Base-by-base conservation (phyloP, 2,797 vertebrate species). In the Coranthus polyacanthus region DNA sequence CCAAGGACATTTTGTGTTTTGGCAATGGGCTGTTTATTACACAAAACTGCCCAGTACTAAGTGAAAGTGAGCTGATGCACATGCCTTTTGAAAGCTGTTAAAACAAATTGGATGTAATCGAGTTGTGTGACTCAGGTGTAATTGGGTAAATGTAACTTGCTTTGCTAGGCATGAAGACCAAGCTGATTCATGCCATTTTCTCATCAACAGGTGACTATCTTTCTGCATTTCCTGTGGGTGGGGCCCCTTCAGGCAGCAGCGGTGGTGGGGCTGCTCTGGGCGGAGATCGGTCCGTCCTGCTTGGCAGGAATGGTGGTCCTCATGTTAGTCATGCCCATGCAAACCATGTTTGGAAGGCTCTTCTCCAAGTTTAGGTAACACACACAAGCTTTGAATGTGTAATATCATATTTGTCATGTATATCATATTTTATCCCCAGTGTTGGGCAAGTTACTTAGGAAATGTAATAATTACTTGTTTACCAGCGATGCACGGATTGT, bases 201-300 rank as follows among this genome's bases (percentile, higher is more conserved):
- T 57, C 39, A n/a, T 24, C 0, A 29, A 21, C 80, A 98, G 97
- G 93, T 97, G 20, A 98, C 97, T 0, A 93, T 98, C 78, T 98
- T 98, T 81, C 87, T 98, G 78, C 97, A 99, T 87, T 98, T 92
- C 75, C 81, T 99, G 61, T 99, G 97, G 97, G 94, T 95, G 62
- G 97, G 93, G 44, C 97, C 97, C 1, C 85, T 98, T 47, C 96
- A 98, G 79, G 97, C 96, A 0, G 78, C 94, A 0, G 94, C 79
- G 0, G 95, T 98, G 7, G 93, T 95, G 5, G 93, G 80, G 0
- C 93, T 99, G 38, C 94, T 98, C 49, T 99, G 97, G 97, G 59
- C 82, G 44, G 95, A 98, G 79, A 97, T 99, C 6, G 97, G 97
- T 4, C 93, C 96, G 0, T 96, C 97, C 0, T 99, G 97, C 74